Base-by-base conservation (phyloP, 2,888 invertebrate genomes). In the Chydorus sphaericus region DNA sequence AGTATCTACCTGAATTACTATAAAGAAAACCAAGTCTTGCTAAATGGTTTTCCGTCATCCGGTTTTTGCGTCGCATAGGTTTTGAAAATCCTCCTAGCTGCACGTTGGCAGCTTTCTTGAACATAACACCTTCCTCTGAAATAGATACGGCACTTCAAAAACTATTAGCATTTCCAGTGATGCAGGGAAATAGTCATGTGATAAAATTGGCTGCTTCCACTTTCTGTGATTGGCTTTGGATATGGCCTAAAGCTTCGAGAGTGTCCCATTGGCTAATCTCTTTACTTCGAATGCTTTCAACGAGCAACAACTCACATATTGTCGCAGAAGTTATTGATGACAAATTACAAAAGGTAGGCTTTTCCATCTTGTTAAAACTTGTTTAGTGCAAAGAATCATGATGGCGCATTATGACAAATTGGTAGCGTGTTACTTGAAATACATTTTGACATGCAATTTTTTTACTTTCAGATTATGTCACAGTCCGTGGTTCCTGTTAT, bases 301-400 rank as follows among this genome's bases (percentile, higher is more conserved):
- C 16, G 5, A 26, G 18, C 11, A 36, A 36, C 16, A 31, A 36
- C 20, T 52, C 52, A 18, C 11, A 33, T 11, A 31, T 36, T 31
- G 52, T 52, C n/a, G 52, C 52, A 16, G 52, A 52, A 31, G 52
- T 52, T 10, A 33, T 36, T 26, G n/a, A 16, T 23, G 36, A 31
- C 23, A 52, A 52, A 36, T 16, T 26, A 14, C 52, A 33, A 4
- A 52, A 36, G 52, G 52, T 52, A 52, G 10, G 11, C 14, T 18
- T 7, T 48, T 8, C 16, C 7, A 8, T 8, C n/a, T 8, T 8
- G 7, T 16, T 11, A 30, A 30, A 31, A 30, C 30, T 50, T 50
- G 5, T 11, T 14, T 18, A 30, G 11, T n/a, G 8, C 3, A n/a
- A 30, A 28, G 1, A 4, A 16, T 14, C n/a, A 30, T 28, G n/a